These are phyloP conservation scores for Omphaloscelis lunosa DNA, from an alignment of 2,888 invertebrate genomes.

Conservation along the genomic window DNA sequence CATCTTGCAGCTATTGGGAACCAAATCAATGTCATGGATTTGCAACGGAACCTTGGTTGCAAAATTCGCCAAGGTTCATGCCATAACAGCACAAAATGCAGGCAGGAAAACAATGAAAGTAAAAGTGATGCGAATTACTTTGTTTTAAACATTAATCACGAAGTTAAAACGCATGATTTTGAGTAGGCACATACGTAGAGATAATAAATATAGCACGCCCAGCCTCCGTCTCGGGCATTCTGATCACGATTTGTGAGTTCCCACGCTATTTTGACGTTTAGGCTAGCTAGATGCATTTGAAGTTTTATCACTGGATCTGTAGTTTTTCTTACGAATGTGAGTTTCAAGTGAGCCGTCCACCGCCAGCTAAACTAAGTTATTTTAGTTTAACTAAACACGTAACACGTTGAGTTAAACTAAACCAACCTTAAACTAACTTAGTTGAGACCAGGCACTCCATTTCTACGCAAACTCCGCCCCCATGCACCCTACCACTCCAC, in stretches of 20 bases:
- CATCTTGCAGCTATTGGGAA: not conserved
- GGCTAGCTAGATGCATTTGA: constrained; percentile 22
- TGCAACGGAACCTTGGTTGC: not conserved
- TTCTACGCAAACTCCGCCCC: too few species aligned
- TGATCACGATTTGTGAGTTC: constrained; percentile 63
- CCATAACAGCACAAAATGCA: not conserved
- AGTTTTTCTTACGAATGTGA: constrained; percentile 15
- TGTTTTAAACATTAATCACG: constrained; percentile 4
- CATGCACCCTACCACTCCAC: too few species aligned
- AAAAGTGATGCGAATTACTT: constrained; percentile 32
- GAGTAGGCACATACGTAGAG: not conserved
- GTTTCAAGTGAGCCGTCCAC: too few species aligned
- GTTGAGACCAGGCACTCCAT: too few species aligned
- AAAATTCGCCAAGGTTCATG: constrained; percentile 12
- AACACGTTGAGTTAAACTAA: too few species aligned
- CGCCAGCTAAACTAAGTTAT: too few species aligned
- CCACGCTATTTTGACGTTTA: constrained; percentile 59
- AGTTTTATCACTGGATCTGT: constrained; percentile 36
- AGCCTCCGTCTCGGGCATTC: constrained; percentile 47
- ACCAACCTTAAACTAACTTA: too few species aligned
- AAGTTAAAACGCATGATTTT: constrained; percentile 29
- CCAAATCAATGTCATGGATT: constrained; percentile 24
- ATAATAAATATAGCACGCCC: constrained; percentile 55
- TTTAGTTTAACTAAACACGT: too few species aligned
- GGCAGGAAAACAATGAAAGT: constrained; percentile 34